These are phyloP conservation scores for Frieseomelitta varia DNA, from an alignment of 1,140 invertebrate species.

Conservation along the genomic window DNA sequence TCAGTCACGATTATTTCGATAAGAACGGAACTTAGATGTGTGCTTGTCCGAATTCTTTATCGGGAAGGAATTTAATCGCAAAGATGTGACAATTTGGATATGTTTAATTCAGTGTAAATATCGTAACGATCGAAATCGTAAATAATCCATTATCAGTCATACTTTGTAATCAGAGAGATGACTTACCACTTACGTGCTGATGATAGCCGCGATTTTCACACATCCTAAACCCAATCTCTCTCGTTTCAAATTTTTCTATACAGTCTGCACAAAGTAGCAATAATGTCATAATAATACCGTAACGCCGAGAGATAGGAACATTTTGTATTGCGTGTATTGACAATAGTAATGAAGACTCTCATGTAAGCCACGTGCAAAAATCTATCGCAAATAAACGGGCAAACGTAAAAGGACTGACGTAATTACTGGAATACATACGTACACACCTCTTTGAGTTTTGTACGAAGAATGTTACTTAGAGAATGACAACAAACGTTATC, in stretches of 20 bases:
- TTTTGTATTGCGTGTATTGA: not conserved
- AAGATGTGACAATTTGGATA: not conserved
- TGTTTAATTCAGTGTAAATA: not conserved
- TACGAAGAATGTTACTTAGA: not conserved
- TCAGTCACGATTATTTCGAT: not conserved
- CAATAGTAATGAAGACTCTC: not conserved
- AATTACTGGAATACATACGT: not conserved
- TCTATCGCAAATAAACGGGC: not conserved
- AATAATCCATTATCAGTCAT: constrained; percentile 1
- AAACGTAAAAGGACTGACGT: not conserved
- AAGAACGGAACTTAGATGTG: not conserved
- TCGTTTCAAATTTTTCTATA: not conserved
- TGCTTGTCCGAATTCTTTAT: not conserved
- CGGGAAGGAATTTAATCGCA: constrained; percentile 17
- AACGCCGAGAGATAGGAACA: not conserved
- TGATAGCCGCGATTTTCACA: not conserved
- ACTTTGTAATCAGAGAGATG: constrained; percentile 1
- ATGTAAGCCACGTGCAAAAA: not conserved
- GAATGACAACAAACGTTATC: not conserved
- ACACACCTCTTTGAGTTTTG: not conserved
- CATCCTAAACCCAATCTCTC: not conserved
- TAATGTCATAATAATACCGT: not conserved
- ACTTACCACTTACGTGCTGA: not conserved
- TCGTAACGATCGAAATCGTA: not conserved
- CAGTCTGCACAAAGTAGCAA: not conserved